Evolutionary conservation across 1,140 invertebrate species (phyloP).

Genomic region (Drosophila teissieri): DNA sequence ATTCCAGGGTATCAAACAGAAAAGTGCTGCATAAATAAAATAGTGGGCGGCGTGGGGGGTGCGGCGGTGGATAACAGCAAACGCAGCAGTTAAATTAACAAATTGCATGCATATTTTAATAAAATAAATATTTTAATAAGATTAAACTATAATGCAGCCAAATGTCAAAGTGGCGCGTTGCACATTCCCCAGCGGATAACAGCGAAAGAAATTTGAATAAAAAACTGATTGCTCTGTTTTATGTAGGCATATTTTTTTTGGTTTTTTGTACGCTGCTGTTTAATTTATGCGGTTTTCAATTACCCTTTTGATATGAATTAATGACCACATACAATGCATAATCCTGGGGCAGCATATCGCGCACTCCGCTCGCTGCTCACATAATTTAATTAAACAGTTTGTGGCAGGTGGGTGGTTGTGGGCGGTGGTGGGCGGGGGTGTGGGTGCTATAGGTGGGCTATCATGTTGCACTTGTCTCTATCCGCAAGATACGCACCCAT

Average conservation of each 20-base stretch:
- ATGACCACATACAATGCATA: constrained; percentile 64
- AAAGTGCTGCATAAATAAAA: constrained; percentile 66
- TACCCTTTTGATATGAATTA: constrained; percentile 83
- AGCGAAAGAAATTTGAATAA: constrained; percentile 53
- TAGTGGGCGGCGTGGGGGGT: constrained; percentile 8
- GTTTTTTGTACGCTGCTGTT: constrained; percentile 27
- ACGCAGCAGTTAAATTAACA: constrained; percentile 81
- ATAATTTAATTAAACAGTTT: constrained; percentile 72
- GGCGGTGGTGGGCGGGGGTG: constrained; percentile 5
- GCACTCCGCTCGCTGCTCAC: constrained; percentile 17
- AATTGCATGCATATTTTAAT: constrained; percentile 84
- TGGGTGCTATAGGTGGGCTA: constrained; percentile 7
- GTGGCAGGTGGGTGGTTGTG: constrained; percentile 16
- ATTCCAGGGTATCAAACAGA: constrained; percentile 46
- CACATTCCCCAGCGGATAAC: constrained; percentile 55
- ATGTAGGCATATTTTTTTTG: constrained; percentile 13
- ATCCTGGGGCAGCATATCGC: constrained; percentile 39
- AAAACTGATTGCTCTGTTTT: constrained; percentile 29
- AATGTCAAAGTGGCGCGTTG: constrained; percentile 68
- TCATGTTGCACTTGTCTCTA: constrained; percentile 38
- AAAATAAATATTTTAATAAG: constrained; percentile 84
- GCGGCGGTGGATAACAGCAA: constrained; percentile 40
- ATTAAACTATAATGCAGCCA: constrained; percentile 83
- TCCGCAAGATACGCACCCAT: constrained; percentile 7
- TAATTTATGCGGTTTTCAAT: constrained; percentile 84